These are phyloP conservation scores for Aix galericulata DNA, from an alignment of 2,113 vertebrate genomes.

Conservation along the genomic window DNA sequence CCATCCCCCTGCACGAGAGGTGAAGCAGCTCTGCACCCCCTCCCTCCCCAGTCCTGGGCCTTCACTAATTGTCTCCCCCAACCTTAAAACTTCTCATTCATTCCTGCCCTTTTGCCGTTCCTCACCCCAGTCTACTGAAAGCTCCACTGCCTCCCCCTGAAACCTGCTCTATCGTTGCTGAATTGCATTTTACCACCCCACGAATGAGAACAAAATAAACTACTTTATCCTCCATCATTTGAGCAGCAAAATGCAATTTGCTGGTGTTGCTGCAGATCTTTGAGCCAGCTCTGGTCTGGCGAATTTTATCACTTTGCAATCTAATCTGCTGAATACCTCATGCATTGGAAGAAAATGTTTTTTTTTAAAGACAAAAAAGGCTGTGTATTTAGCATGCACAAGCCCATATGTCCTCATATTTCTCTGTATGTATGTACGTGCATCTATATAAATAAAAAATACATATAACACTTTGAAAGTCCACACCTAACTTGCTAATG, in stretches of 20 bases:
- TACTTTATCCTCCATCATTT: constrained; percentile 48
- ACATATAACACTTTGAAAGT: constrained; percentile 52
- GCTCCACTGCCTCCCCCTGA: not conserved
- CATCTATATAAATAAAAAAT: constrained; percentile 29
- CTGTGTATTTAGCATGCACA: not conserved
- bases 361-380: not conserved
- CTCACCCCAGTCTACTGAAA: not conserved
- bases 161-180: not conserved
- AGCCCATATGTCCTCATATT: not conserved
- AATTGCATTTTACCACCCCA: constrained; percentile 24
- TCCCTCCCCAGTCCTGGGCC: not conserved
- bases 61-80: not conserved
- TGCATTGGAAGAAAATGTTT: constrained; percentile 45
- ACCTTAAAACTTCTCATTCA: not conserved
- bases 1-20: not conserved
- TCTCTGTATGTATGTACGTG: constrained; percentile 1
- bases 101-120: not conserved
- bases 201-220: constrained; percentile 34
- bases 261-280: constrained; percentile 37
- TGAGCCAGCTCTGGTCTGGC: constrained; percentile 30
- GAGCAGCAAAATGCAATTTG: constrained; percentile 48
- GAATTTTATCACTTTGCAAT: constrained; percentile 69
- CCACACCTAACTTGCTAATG: constrained; percentile 75
- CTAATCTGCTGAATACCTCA: constrained; percentile 43
- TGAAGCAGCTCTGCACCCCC: not conserved